phyloP scores from a whole-genome alignment of 1,140 invertebrate species.

The Pseudoatta argentina region DNA sequence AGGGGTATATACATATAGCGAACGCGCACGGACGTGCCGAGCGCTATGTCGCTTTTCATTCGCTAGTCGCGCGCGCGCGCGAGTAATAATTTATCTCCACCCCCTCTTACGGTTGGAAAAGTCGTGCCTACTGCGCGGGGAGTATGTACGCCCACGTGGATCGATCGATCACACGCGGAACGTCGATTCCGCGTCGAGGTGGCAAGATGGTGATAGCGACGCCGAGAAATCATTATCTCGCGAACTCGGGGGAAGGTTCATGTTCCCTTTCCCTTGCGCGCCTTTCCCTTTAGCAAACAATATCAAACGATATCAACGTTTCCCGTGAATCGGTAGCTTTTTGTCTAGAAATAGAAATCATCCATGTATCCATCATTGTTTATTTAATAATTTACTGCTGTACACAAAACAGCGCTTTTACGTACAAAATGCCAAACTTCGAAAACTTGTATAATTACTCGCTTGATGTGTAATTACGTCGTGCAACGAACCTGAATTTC shows the following conservation, averaged over 20 bases:
- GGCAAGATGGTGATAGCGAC: constrained; percentile 12
- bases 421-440: no score
- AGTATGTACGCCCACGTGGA: not conserved
- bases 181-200: not conserved
- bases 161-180: constrained; percentile 38
- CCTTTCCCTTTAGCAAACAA: not conserved
- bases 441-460: not conserved
- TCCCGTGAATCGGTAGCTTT: no score
- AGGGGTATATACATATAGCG: not conserved
- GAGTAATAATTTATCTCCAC: constrained; percentile 53
- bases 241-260: not conserved
- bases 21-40: not conserved
- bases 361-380: not conserved
- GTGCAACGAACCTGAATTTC: not conserved
- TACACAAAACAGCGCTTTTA: no score
- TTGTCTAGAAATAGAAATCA: not conserved
- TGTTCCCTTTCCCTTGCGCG: no score
- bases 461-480: not conserved
- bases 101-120: not conserved
- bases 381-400: no score
- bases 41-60: constrained; percentile 49
- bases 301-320: not conserved
- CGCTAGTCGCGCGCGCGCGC: constrained; percentile 50
- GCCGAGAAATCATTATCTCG: constrained; percentile 12
- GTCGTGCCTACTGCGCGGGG: not conserved